A percentile compares a stretch with the other conserved stretches of the same genome.
Conservation (phyloP, 2,113 vertebrate genomes). For the Xerus inauris region DNA sequence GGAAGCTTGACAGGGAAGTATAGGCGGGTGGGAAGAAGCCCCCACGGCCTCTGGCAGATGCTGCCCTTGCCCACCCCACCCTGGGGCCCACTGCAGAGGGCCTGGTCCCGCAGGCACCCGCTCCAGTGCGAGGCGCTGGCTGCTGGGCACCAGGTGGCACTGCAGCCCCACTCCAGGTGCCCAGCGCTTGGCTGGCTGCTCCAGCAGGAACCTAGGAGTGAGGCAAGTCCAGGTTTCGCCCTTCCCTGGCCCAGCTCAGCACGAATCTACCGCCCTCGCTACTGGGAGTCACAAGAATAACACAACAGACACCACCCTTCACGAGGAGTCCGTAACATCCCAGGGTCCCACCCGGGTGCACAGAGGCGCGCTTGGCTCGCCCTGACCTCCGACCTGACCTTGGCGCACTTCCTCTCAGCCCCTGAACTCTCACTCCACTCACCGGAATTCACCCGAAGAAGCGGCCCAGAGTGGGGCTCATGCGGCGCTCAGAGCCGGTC, state of each 20-base stretch:
- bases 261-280: not conserved
- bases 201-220: not conserved
- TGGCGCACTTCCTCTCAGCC: not conserved
- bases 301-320: not conserved
- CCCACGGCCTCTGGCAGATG: no score
- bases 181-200: no score
- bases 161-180: not conserved
- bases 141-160: not conserved
- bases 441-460: not conserved
- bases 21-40: no score
- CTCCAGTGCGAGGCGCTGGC: no score
- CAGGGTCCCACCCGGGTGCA: not conserved
- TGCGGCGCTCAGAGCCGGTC: not conserved
- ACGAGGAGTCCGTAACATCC: not conserved
- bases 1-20: no score
- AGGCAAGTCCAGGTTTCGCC: not conserved
- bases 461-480: not conserved
- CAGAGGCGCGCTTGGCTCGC: not conserved
- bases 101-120: no score
- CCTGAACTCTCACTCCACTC: not conserved
- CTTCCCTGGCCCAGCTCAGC: no score
- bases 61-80: no score
- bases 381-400: not conserved
- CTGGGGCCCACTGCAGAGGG: no score
- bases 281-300: not conserved